Evolutionary conservation across 2,888 invertebrate species (phyloP), one percentile per base, ranked within the genome.

Genomic region (Pristionchus entomophagus): DNA sequence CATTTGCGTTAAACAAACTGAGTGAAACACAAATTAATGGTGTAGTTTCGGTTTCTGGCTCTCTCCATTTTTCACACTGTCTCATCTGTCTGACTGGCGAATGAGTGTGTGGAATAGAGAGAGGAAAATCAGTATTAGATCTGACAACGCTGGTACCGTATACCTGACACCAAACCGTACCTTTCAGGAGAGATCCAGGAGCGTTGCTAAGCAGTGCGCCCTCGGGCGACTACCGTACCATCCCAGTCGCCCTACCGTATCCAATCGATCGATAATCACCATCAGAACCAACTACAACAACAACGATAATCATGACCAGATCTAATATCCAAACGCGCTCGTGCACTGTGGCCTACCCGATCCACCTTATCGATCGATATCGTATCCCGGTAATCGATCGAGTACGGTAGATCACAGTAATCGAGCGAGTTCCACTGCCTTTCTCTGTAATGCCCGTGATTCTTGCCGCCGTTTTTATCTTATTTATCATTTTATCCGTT

Each of bases 131-230:
- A n/a, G n/a, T n/a, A n/a, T n/a, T n/a, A n/a, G n/a, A n/a, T n/a
- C n/a, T n/a, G n/a, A n/a, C n/a, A n/a, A n/a, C n/a, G 17, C 19
- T 51, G 51, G 51, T 2, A 12, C 49, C 49, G 49, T 49, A 49
- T 51, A 17, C 29, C 35, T 0, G 35, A 32, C 17, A 8, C 62
- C 62, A 59, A 59, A 29, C 59, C 29, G 6, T 35, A 41, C 29
- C 2, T 87, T 91, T 29, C 83, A 91, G 91, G 91, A 29, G 92
- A 92, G 86, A 92, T 92, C 87, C 91, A 92, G 87, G 92, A 92
- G 85, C 92, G 92, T 73, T 92, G 92, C 86, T 92, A 89, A 87
- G 84, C 80, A 32, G 26, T 29, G 17, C 45, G 19, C 17, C 73
- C 45, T 14, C 53, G n/a, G 32, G 22, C n/a, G 29, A 45, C 73